Conservation (phyloP, 2,113 vertebrate species). For the Vulpes vulpes region DNA sequence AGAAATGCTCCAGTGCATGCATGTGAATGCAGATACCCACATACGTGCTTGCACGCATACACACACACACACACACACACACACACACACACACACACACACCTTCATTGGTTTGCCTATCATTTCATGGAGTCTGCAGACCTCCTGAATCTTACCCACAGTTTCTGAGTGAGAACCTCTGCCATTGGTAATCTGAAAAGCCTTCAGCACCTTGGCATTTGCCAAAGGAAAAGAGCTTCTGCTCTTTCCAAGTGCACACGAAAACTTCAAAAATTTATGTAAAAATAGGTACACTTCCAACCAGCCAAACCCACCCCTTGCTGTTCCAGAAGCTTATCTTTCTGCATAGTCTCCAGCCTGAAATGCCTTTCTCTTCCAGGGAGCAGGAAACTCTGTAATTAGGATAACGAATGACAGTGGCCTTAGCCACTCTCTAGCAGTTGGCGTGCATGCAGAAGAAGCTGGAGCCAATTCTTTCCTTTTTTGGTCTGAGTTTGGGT, state of each 20-base stretch:
- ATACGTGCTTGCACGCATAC: accelerated
- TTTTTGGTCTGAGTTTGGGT: not conserved
- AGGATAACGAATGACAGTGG: constrained; percentile 67
- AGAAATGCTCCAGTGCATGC: not conserved
- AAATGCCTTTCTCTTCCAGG: constrained; percentile 71
- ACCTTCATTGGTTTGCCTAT: not conserved
- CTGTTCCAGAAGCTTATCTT: constrained; percentile 35
- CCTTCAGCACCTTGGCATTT: not conserved
- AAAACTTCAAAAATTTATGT: constrained; percentile 64
- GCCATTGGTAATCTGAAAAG: not conserved
- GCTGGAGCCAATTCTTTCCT: not conserved
- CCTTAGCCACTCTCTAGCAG: not conserved
- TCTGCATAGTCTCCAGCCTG: constrained; percentile 66
- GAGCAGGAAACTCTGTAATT: constrained; percentile 71
- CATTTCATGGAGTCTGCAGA: not conserved
- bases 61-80: accelerated
- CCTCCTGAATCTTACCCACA: not conserved
- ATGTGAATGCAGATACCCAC: not conserved
- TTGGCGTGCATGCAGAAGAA: not conserved
- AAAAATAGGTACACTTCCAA: constrained; percentile 54
- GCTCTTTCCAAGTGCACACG: not conserved
- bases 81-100: not conserved
- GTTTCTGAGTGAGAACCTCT: not conserved
- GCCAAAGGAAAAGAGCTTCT: not conserved
- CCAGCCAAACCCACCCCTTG: constrained; percentile 55